These are phyloP conservation scores for Hyposmocoma kahamanoa DNA, from an alignment of 1,140 invertebrate species.

Conservation along the genomic window DNA sequence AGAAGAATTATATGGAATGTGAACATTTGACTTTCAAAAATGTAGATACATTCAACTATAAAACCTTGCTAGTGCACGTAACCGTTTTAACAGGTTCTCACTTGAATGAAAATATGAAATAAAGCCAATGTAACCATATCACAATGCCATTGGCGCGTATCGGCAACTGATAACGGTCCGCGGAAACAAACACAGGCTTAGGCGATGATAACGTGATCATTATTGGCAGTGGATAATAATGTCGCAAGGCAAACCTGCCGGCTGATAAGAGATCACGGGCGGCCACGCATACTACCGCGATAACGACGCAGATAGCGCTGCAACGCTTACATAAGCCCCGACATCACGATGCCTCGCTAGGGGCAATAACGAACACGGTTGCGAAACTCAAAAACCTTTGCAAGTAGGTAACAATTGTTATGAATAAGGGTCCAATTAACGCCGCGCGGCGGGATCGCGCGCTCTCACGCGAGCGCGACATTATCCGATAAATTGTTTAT, in stretches of 20 bases:
- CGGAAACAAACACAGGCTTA: no score
- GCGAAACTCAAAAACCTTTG: neutral
- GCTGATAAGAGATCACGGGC: conserved; percentile 24
- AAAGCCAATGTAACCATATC: no score
- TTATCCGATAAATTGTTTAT: conserved; percentile 10
- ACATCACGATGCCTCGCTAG: neutral
- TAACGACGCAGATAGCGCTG: conserved; percentile 18
- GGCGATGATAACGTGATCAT: no score
- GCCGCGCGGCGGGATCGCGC: conserved; percentile 1
- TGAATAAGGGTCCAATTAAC: conserved; percentile 23
- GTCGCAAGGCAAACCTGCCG: conserved; percentile 25
- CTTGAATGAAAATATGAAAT: no score
- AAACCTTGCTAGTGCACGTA: no score
- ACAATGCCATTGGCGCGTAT: no score
- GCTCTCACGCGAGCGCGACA: conserved; percentile 24
- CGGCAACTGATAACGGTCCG: no score
- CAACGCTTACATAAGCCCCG: conserved; percentile 18
- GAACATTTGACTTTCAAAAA: no score
- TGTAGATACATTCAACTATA: no score
- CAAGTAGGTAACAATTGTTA: conserved; percentile 1
- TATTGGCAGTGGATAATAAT: no score
- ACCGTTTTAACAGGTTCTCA: no score
- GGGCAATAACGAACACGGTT: neutral
- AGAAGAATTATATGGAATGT: no score
- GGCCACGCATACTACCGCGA: conserved; percentile 13